phyloP scores from a whole-genome alignment of 2,113 vertebrate species.

The Asarcornis scutulata region DNA sequence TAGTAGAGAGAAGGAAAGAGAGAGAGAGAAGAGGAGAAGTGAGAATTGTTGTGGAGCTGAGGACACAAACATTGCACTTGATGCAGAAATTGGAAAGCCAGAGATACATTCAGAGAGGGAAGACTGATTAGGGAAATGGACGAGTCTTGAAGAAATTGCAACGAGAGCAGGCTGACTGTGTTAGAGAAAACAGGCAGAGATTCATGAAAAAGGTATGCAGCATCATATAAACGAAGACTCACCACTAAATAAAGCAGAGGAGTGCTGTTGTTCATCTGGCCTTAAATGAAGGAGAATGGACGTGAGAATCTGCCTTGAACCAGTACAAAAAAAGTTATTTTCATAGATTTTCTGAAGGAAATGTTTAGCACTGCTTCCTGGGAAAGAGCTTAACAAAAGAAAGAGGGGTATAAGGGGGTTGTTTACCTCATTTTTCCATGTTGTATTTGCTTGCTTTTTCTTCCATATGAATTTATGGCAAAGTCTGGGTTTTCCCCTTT shows the following conservation, averaged over 20 bases:
- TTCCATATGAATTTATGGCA: not conserved
- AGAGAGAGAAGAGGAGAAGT: not conserved
- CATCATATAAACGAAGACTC: not conserved
- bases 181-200: not conserved
- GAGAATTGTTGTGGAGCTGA: not conserved
- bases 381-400: not conserved
- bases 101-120: not conserved
- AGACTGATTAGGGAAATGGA: not conserved
- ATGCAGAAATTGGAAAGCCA: not conserved
- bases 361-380: not conserved
- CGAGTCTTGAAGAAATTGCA: not conserved
- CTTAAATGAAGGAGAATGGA: not conserved
- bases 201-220: not conserved
- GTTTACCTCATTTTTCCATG: constrained; percentile 7
- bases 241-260: not conserved
- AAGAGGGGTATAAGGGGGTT: not conserved
- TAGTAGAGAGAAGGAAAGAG: not conserved
- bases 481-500: not conserved
- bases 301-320: not conserved
- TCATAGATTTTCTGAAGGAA: not conserved
- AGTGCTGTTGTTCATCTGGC: not conserved
- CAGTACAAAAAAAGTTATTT: not conserved
- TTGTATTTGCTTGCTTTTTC: constrained; percentile 39
- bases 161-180: not conserved
- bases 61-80: not conserved